These are phyloP conservation scores for Pagrus major DNA, from an alignment of 2,113 vertebrate species.

Conservation along the genomic window DNA sequence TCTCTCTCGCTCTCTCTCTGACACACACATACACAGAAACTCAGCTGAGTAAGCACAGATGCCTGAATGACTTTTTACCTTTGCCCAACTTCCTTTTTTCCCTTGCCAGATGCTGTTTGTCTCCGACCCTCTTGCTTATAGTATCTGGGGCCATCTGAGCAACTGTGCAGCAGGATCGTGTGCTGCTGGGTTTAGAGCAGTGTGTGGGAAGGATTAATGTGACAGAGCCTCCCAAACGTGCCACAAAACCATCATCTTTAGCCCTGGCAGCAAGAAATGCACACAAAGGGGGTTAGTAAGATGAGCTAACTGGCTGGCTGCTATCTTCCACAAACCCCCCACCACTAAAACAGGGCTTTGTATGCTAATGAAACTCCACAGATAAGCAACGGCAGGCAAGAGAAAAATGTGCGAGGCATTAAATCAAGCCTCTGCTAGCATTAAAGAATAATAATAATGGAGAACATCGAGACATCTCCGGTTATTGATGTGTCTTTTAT, in stretches of 20 bases:
- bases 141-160: slow-evolving; percentile 58
- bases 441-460: slow-evolving; percentile 84
- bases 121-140: slow-evolving; percentile 51
- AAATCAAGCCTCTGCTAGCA: slow-evolving; percentile 76
- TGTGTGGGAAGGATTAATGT: slow-evolving; percentile 68
- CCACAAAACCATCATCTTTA: slow-evolving; percentile 78
- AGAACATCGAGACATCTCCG: slow-evolving; percentile 68
- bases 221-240: slow-evolving; percentile 67
- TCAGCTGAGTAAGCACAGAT: slow-evolving; percentile 78
- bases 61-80: slow-evolving; percentile 76
- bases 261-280: slow-evolving; percentile 63
- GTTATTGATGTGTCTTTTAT: slow-evolving; percentile 86
- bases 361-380: slow-evolving; percentile 81
- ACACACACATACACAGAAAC: slow-evolving; percentile 43
- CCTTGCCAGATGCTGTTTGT: slow-evolving; percentile 72
- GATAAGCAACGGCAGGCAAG: slow-evolving; percentile 69
- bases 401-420: slow-evolving; percentile 66
- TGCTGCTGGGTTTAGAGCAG: slow-evolving; percentile 54
- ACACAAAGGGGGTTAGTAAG: slow-evolving; percentile 71
- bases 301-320: slow-evolving; percentile 69
- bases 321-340: slow-evolving; percentile 55
- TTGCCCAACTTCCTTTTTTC: slow-evolving; percentile 62
- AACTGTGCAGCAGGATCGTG: slow-evolving; percentile 53
- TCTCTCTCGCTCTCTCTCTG: slow-evolving; percentile 10
- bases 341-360: slow-evolving; percentile 70